Evolutionary conservation across 1,140 invertebrate species (phyloP).

Genomic region (Olivierus martensii): DNA sequence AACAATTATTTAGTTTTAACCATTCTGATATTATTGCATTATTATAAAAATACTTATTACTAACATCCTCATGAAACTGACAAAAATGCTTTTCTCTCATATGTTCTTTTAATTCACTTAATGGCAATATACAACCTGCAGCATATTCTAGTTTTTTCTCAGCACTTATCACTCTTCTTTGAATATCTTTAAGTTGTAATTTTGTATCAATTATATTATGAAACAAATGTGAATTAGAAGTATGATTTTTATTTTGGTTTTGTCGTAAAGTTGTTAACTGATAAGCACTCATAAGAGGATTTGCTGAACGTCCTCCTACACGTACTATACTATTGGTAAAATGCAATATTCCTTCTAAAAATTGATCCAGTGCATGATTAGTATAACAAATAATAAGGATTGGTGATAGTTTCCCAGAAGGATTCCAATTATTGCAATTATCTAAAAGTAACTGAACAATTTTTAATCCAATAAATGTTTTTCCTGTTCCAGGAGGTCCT

Average conservation of each 20-base stretch:
- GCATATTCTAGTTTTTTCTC: background rate
- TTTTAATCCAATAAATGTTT: constrained; percentile 46
- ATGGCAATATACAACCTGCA: background rate
- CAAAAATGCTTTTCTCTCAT: too few relatives aligned
- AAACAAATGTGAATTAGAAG: too few relatives aligned
- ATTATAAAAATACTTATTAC: too few relatives aligned
- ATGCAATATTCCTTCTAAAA: constrained; percentile 51
- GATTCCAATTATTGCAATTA: constrained; percentile 24
- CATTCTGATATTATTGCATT: too few relatives aligned
- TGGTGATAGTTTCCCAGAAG: constrained; percentile 26
- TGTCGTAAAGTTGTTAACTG: constrained; percentile 3
- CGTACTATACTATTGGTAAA: constrained; percentile 41
- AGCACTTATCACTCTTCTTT: too few relatives aligned
- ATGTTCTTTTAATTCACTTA: background rate
- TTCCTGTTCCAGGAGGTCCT: constrained; percentile 59
- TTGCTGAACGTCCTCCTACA: constrained; percentile 52
- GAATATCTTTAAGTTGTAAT: too few relatives aligned
- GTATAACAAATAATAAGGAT: constrained; percentile 70
- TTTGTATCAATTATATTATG: too few relatives aligned
- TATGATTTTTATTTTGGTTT: background rate
- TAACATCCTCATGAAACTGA: too few relatives aligned
- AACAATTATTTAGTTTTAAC: too few relatives aligned
- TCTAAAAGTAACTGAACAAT: constrained; percentile 28
- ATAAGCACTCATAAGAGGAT: constrained; percentile 12
- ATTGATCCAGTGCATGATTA: constrained; percentile 79